Evolutionary conservation across 2,888 invertebrate genomes (phyloP), one percentile per base, ranked within the genome.

Genomic region (Nomada fabriciana): DNA sequence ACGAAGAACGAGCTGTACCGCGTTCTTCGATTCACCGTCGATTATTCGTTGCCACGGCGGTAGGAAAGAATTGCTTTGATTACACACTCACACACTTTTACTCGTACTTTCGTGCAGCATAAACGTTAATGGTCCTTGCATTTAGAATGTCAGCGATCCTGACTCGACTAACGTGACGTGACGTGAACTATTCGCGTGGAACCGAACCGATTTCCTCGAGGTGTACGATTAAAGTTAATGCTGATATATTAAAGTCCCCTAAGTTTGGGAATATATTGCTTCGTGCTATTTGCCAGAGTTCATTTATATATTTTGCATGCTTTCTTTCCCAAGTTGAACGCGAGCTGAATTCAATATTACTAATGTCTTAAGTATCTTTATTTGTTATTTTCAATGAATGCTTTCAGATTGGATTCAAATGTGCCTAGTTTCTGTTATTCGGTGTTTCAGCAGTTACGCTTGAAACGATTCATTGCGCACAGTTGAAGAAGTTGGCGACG

Each of bases 121-220:
- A 68, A 68, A 76, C 42, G n/a, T 57, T 53, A 65, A 20, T 80
- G 76, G 76, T 80, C 77, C 80, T 76, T 65, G 53, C 47, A 36
- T 70, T 76, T 80, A 80, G 65, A 76, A 76, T 80, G 36, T 65
- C 15, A 47, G 29, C 47, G 52, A 53, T 47, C 18, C 23, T 10
- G 55, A 69, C 52, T 57, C 47, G 23, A 25, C 11, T 60, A 53
- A 76, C 15, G 55, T 18, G 43, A 53, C 0, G n/a, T n/a, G 42
- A 11, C 13, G 18, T 13, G 2, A n/a, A 47, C 52, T 74, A 57
- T n/a, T 10, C n/a, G 36, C 9, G 36, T 15, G 11, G 9, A 18
- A 25, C n/a, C 11, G 3, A 60, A 63, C 29, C 53, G 23, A 52
- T 57, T 47, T 57, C 10, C 47, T 4, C 9, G 0, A 63, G 9